These are phyloP conservation scores for Protaetia brevitarsis DNA, from an alignment of 1,140 invertebrate species.

Conservation along the genomic window DNA sequence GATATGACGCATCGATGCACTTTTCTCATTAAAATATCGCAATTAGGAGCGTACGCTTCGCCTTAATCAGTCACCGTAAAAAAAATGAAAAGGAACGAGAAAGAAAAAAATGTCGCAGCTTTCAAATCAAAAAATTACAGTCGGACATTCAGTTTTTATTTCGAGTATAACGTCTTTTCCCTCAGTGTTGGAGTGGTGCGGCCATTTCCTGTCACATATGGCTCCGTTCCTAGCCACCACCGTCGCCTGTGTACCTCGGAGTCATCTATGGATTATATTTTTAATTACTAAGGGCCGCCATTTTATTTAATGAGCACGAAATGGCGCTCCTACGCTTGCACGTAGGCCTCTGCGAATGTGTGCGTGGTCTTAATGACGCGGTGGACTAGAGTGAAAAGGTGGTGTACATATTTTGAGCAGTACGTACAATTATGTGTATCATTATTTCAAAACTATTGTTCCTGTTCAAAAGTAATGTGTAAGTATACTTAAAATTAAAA, in stretches of 20 bases:
- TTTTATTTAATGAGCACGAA: slow-evolving; percentile 24
- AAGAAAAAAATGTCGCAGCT: slow-evolving; percentile 5
- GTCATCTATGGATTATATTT: slow-evolving; percentile 31
- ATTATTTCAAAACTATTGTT: no score
- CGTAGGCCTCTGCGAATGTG: no score
- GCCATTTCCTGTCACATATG: slow-evolving; percentile 33
- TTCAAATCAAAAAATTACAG: slow-evolving; percentile 29
- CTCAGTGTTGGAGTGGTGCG: slow-evolving; percentile 29
- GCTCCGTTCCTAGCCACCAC: slow-evolving; percentile 31
- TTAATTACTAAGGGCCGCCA: slow-evolving; percentile 32
- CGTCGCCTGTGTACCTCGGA: slow-evolving; percentile 26
- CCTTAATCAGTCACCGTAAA: slow-evolving; percentile 30
- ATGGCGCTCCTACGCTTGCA: not conserved
- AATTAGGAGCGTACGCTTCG: slow-evolving; percentile 35
- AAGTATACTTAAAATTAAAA: no score
- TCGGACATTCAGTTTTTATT: slow-evolving; percentile 15
- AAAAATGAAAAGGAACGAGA: slow-evolving; percentile 22
- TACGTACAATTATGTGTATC: no score
- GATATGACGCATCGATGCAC: slow-evolving; percentile 38
- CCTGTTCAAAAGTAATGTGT: no score
- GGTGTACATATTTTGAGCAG: no score
- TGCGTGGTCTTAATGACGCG: no score
- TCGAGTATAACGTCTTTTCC: slow-evolving; percentile 2
- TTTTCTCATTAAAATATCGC: slow-evolving; percentile 47
- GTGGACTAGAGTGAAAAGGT: no score